Base-by-base conservation (phyloP, 2,113 vertebrate species). In the Larimichthys crocea region DNA sequence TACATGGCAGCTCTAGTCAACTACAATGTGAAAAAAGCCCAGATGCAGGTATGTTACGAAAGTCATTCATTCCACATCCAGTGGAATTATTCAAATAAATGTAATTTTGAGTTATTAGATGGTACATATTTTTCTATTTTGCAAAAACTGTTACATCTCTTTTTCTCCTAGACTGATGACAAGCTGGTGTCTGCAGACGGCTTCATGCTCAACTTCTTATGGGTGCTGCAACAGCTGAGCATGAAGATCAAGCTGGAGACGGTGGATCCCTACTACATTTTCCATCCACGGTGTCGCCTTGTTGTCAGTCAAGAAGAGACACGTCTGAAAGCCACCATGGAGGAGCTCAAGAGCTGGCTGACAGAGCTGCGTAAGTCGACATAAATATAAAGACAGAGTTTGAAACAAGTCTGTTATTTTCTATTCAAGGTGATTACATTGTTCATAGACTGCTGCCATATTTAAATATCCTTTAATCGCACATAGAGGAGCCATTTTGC, bases 201-300 rank as follows among this genome's bases (percentile, higher is more conserved):
- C 80, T 99, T 99, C 86, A 99, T 99, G 98, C 96, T 99, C 82
- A 99, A 99, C 93, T 99, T 99, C 91, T 92, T 99, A 59, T 99
- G 97, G 97, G 98, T 99, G 65, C 96, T 99, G 46, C 98, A 99
- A 94, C 98, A 99, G 70, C 95, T 99, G 52, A 99, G 98, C 88
- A 99, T 95, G 76, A 99, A 99, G 94, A 99, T 99, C 76, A 99
- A 99, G 92, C 94, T 99, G 79, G 98, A 99, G 91, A 99, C 97
- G 0, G 97, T 99, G n/a, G 98, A 99, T 78, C 97, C 98, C 35
- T 97, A 96, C 61, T 99, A 99, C 83, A 96, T 99, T 87, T 99
- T 99, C 84, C 98, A 99, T 65, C 97, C 97, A 15, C 94, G 95
- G 75, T 99, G 98, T 94, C 97, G 98, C 35, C 96, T 99, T 7